phyloP scores from a whole-genome alignment of 2,113 vertebrate genomes.

The Alligator mississippiensis region DNA sequence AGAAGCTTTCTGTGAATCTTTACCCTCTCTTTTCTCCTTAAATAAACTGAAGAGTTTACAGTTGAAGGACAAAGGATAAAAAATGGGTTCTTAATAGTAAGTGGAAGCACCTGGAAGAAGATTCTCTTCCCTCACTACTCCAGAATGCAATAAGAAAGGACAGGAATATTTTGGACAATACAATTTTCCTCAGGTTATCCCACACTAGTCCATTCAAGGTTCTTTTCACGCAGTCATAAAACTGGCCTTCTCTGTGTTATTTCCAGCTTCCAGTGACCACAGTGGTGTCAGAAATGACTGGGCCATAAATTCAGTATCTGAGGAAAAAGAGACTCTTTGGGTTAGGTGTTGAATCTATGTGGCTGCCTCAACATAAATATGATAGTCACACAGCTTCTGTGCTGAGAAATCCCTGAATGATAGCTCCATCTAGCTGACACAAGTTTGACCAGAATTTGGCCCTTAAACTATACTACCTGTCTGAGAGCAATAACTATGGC shows the following conservation, averaged over 20 bases:
- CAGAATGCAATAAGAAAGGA: background rate
- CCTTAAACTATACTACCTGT: background rate
- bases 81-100: background rate
- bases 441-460: background rate
- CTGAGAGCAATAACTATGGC: background rate
- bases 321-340: background rate
- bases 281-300: background rate
- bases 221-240: background rate
- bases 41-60: background rate
- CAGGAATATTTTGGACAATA: background rate
- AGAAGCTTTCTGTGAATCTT: background rate
- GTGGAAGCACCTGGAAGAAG: too few relatives aligned
- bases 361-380: background rate
- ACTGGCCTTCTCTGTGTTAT: background rate
- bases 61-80: background rate
- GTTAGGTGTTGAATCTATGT: too few relatives aligned
- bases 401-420: background rate
- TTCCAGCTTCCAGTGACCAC: background rate
- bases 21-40: background rate
- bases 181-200: background rate
- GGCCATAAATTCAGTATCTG: background rate
- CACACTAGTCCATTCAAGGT: background rate
- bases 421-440: background rate
- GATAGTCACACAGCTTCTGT: background rate
- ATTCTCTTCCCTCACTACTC: background rate